Conservation (phyloP, 2,113 vertebrate species). For the Pachycephala philippinensis region DNA sequence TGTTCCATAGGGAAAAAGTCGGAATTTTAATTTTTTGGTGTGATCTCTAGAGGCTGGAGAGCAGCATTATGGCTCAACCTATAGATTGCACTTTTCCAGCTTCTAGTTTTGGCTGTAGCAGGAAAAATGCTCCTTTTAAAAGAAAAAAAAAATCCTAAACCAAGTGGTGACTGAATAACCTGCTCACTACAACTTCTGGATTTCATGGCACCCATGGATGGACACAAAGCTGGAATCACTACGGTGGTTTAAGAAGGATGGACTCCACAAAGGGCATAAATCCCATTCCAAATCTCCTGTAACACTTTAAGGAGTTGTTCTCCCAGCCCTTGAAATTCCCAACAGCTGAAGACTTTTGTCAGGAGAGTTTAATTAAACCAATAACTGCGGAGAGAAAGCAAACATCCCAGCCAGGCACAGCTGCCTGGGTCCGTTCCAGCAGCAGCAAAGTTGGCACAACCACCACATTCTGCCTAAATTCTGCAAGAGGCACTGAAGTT, state of each 20-base stretch:
- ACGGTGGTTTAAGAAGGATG: background rate
- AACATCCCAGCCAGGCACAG: background rate
- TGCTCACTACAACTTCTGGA: background rate
- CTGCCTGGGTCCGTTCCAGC: background rate
- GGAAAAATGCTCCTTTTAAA: background rate
- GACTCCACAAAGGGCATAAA: background rate
- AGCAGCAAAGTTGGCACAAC: background rate
- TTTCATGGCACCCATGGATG: rapidly evolving
- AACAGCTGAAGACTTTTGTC: background rate
- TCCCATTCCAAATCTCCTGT: background rate
- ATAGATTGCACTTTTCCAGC: background rate
- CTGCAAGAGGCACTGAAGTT: background rate
- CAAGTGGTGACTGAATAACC: background rate
- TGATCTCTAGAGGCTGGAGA: background rate
- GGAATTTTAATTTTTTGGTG: background rate
- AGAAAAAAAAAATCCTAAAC: background rate
- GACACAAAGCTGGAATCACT: background rate
- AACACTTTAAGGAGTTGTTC: background rate
- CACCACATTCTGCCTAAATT: background rate
- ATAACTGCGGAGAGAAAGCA: background rate
- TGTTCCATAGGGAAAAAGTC: background rate
- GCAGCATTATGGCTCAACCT: background rate
- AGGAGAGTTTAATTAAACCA: background rate
- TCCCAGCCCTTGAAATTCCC: background rate
- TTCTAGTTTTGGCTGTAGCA: background rate